A percentile compares a stretch with the other conserved stretches of the same genome.
Conservation (phyloP, 1,140 invertebrate genomes). For the Bicyclus anynana region DNA sequence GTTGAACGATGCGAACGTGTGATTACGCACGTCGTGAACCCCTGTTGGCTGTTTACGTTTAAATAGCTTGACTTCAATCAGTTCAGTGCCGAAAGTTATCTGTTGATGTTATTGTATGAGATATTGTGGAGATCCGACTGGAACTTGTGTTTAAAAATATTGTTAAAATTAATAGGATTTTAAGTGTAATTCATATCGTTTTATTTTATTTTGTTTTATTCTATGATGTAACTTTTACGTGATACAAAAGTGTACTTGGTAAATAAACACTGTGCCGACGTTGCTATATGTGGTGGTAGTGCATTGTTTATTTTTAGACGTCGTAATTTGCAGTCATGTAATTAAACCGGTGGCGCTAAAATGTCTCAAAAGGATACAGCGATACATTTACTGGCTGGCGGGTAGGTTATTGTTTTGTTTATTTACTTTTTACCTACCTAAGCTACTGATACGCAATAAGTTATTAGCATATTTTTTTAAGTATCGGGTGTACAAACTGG, state of each 20-base stretch:
- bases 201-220: background rate
- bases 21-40: slow-evolving; percentile 44
- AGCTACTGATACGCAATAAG: slow-evolving; percentile 18
- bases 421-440: background rate
- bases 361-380: slow-evolving; percentile 88
- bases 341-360: slow-evolving; percentile 64
- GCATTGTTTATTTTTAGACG: slow-evolving; percentile 76
- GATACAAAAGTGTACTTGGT: slow-evolving; percentile 14
- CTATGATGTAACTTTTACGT: background rate
- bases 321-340: slow-evolving; percentile 72
- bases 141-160: background rate
- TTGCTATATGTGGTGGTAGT: slow-evolving; percentile 51
- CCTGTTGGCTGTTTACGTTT: slow-evolving; percentile 4
- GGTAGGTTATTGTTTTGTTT: slow-evolving; percentile 76
- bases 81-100: background rate
- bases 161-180: background rate
- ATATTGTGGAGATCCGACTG: background rate
- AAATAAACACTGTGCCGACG: slow-evolving; percentile 36
- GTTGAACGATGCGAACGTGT: slow-evolving; percentile 32
- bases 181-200: background rate
- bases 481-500: background rate
- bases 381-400: slow-evolving; percentile 91
- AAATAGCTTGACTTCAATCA: background rate
- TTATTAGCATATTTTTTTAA: slow-evolving; percentile 20
- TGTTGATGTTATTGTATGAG: background rate